phyloP scores from a whole-genome alignment of 2,888 invertebrate species.

The Agonopterix subpropinquella region DNA sequence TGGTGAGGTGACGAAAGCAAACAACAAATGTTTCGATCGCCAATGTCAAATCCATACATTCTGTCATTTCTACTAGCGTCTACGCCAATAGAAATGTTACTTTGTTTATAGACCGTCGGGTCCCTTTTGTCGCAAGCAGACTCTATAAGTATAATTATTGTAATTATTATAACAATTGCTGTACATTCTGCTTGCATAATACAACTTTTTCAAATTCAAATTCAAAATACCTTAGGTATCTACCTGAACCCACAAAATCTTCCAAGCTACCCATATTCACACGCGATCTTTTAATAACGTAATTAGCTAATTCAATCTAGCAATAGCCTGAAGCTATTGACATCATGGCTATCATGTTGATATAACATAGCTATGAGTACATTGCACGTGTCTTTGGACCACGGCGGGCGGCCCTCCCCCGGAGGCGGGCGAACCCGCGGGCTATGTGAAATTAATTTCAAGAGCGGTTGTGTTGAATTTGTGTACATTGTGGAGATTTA shows the following conservation, averaged over 20 bases:
- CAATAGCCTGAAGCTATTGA: conserved; percentile 29
- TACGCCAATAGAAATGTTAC: too few relatives aligned
- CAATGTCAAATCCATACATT: too few relatives aligned
- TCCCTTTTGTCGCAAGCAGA: too few relatives aligned
- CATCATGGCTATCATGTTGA: conserved; percentile 28
- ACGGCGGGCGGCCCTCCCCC: conserved; percentile 11
- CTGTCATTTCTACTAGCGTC: too few relatives aligned
- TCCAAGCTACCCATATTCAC: too few relatives aligned
- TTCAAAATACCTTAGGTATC: not conserved
- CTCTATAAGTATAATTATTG: too few relatives aligned
- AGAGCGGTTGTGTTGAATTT: conserved; percentile 48
- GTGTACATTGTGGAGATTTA: conserved; percentile 43
- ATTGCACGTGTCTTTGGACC: conserved; percentile 46
- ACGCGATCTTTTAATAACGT: conserved; percentile 1
- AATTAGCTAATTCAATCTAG: conserved; percentile 30
- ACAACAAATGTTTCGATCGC: too few relatives aligned
- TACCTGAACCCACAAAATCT: conserved; percentile 3
- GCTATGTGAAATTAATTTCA: conserved; percentile 72
- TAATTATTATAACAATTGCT: too few relatives aligned
- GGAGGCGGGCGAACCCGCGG: conserved; percentile 25
- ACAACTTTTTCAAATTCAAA: too few relatives aligned
- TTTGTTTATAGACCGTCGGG: too few relatives aligned
- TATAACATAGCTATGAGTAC: conserved; percentile 8
- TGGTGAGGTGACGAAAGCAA: too few relatives aligned
- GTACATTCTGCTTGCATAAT: too few relatives aligned